Evolutionary conservation across 2,797 vertebrate species (phyloP).

Genomic region (Peromyscus attwateri): DNA sequence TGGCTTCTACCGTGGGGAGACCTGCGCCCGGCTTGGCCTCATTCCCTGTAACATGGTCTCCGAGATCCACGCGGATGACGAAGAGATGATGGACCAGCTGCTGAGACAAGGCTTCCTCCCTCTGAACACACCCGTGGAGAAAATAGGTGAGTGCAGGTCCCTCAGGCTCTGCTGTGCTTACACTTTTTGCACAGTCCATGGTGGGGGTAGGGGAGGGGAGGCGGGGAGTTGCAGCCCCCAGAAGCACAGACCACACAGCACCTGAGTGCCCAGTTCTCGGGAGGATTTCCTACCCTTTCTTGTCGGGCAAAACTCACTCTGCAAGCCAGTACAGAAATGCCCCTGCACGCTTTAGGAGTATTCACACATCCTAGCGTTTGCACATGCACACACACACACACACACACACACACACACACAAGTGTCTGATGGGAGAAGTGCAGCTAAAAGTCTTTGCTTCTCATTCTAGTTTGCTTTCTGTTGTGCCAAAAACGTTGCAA

Average conservation of each 20-base stretch:
- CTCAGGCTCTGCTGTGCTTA: background rate
- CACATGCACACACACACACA: background rate
- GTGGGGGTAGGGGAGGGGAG: background rate
- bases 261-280: background rate
- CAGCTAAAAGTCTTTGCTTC: background rate
- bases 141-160: constrained; percentile 90
- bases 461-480: background rate
- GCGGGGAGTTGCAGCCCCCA: background rate
- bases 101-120: constrained; percentile 98
- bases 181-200: background rate
- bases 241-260: background rate
- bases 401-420: constrained; percentile 39
- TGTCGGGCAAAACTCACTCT: background rate
- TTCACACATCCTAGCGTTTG: background rate
- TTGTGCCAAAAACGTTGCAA: too few relatives aligned
- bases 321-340: too few relatives aligned
- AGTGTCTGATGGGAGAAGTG: constrained; percentile 1
- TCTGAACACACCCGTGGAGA: constrained; percentile 97
- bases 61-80: constrained; percentile 97
- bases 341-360: background rate
- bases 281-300: background rate
- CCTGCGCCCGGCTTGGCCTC: constrained; percentile 93
- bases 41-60: constrained; percentile 99
- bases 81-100: constrained; percentile 98
- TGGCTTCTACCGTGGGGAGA: constrained; percentile 97